Evolutionary conservation across 2,113 vertebrate genomes (phyloP).

Genomic region (Anguilla japonica): DNA sequence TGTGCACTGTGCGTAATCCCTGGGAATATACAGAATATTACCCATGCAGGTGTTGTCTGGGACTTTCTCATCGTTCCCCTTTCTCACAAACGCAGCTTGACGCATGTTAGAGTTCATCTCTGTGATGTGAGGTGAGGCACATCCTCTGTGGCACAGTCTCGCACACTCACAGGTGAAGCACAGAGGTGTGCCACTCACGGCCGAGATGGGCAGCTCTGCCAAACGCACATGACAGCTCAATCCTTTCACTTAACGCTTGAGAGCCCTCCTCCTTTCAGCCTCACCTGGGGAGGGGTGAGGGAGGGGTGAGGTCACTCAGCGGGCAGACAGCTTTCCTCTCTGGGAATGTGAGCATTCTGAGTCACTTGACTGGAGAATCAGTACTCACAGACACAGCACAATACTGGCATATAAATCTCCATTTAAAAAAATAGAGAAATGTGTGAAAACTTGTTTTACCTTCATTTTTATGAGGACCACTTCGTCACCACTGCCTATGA

Average conservation of each 20-base stretch:
- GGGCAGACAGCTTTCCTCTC: background rate
- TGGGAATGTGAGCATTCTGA: background rate
- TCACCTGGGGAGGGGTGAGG: background rate
- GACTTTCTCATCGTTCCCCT: too few relatives aligned
- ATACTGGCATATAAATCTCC: too few relatives aligned
- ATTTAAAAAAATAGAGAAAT: too few relatives aligned
- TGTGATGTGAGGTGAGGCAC: background rate
- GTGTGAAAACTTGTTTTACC: too few relatives aligned
- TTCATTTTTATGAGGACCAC: too few relatives aligned
- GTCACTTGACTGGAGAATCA: background rate
- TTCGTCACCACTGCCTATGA: too few relatives aligned
- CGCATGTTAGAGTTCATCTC: background rate
- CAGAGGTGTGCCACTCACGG: background rate
- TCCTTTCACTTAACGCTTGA: background rate
- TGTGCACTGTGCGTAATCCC: too few relatives aligned
- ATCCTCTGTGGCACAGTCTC: background rate
- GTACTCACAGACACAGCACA: too few relatives aligned
- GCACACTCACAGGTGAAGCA: background rate
- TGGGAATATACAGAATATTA: too few relatives aligned
- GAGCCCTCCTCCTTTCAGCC: background rate
- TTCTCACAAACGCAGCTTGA: too few relatives aligned
- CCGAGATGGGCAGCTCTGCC: background rate
- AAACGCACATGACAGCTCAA: background rate
- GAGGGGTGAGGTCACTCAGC: background rate
- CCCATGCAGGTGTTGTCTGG: too few relatives aligned